Conservation (phyloP, 1,140 invertebrate genomes). For the Lucilia cuprina region DNA sequence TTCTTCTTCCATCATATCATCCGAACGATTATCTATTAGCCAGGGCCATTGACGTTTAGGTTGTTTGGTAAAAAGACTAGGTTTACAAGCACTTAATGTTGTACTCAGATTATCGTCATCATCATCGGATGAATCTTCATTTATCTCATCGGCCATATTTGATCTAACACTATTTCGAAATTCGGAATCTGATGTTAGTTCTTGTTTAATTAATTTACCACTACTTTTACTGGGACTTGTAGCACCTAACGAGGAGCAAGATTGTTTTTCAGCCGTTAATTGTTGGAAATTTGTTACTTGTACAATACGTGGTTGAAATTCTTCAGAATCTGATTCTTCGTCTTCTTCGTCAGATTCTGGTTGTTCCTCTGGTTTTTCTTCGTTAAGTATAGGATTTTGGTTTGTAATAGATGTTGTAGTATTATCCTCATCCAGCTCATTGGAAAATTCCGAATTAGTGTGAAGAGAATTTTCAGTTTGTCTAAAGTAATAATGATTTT, state of each 20-base stretch:
- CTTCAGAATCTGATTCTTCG: conserved; percentile 21
- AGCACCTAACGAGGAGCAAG: not conserved
- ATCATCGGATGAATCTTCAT: not conserved
- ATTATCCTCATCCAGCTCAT: not conserved
- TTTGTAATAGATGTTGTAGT: not conserved
- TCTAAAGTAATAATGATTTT: not conserved
- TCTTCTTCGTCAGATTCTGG: not conserved
- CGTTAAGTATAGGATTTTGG: not conserved
- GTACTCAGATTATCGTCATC: not conserved
- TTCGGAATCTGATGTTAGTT: conserved; percentile 41
- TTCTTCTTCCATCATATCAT: conserved; percentile 26
- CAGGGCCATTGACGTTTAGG: conserved; percentile 55
- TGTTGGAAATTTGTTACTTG: conserved; percentile 57
- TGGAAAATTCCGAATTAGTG: not conserved
- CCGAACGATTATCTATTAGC: conserved; percentile 39
- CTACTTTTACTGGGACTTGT: not conserved
- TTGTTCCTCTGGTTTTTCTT: not conserved
- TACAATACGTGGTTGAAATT: conserved; percentile 54
- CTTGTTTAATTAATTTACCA: conserved; percentile 42
- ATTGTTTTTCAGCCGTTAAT: conserved; percentile 15
- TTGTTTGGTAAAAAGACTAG: conserved; percentile 53
- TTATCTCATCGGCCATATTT: not conserved
- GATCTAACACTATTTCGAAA: conserved; percentile 33
- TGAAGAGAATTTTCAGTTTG: not conserved
- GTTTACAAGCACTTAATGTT: conserved; percentile 42